Base-by-base conservation (phyloP, 2,113 vertebrate genomes). In the Rutilus rutilus region DNA sequence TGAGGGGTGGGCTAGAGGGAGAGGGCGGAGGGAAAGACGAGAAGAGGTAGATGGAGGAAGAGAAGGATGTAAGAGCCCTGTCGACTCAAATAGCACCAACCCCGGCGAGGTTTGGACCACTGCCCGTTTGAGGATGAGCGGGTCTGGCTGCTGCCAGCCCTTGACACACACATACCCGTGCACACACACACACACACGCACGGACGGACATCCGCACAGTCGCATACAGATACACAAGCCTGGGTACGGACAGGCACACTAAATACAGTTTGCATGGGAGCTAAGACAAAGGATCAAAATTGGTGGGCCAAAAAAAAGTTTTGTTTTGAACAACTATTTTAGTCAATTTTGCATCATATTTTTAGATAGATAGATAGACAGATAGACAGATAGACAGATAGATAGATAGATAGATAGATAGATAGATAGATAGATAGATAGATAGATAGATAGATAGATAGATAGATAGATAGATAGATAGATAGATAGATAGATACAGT, bases 61-160 rank as follows among this genome's bases (percentile, higher is more conserved):
- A 86, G 67, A 86, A 36, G 50, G 30, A 78, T 52, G 79, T 73
- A 73, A 82, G 30, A 67, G 78, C 59, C 62, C 74, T 88, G 84
- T 88, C 87, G 74, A 86, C 73, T 82, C 74, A 79, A 82, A 88
- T 88, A 86, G 79, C 74, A 78, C 73, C 85, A 81, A 88, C 78
- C 77, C 76, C 81, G 65, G 67, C 33, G 60, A 88, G 76, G 67
- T 81, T 65, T 83, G 36, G 71, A 74, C 84, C 79, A 86, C 81
- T 79, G 81, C 65, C 77, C 77, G 25, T 86, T 73, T 86, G 85
- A 86, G 82, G 78, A 82, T 86, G 82, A 86, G 76, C 45, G 27
- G 80, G 71, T 75, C 39, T 84, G 81, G 78, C 81, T 86, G 85
- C 85, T 83, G 84, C 80, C 87, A 86, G 80, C 82, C 84, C 87